Base-by-base conservation (phyloP, 2,797 vertebrate species). In the Betta splendens region DNA sequence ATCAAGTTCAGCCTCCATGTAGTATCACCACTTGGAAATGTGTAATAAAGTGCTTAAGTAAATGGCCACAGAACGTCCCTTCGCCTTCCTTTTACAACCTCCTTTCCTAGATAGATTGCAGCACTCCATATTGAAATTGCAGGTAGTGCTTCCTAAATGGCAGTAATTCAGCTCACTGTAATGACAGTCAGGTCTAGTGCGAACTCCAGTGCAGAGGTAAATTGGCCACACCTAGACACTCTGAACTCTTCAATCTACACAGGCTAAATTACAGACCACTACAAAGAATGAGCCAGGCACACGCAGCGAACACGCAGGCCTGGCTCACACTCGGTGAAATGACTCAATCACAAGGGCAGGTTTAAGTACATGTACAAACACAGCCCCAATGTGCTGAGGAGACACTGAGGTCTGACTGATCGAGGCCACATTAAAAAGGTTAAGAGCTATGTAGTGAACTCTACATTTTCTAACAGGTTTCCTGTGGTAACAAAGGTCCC, bases 261-360 rank as follows among this genome's bases (percentile, higher is more conserved):
- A 2, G 1, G 46, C 28, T 80, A 36, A 81, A 84, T 84, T 66
- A 83, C 56, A 79, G 74, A 48, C 58, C 40, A 51, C 53, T 39
- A 20, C 57, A 77, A 31, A 49, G 60, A 60, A 56, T 38, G 56
- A 46, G 31, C 51, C 64, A 48, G 53, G 32, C 31, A 44, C 47
- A 53, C 6, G 12, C 51, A 47, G 78, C 69, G 72, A 60, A 59
- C 53, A 9, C 33, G 46, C 22, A 52, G 36, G 17, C 13, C 31
- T 31, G 39, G 46, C 59, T 69, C 33, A 60, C 33, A 62, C 26
- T 38, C 13, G 51, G 32, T 50, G 29, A 49, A 63, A 74, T 56
- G 48, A 66, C 43, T 75, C 46, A 69, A 52, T 74, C 58, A 69
- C 35, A 51, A 25, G 37, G 16, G 5, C 3, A 25, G 16, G 10